Evolutionary conservation across 2,113 vertebrate genomes (phyloP).

Genomic region (Malurus melanocephalus): DNA sequence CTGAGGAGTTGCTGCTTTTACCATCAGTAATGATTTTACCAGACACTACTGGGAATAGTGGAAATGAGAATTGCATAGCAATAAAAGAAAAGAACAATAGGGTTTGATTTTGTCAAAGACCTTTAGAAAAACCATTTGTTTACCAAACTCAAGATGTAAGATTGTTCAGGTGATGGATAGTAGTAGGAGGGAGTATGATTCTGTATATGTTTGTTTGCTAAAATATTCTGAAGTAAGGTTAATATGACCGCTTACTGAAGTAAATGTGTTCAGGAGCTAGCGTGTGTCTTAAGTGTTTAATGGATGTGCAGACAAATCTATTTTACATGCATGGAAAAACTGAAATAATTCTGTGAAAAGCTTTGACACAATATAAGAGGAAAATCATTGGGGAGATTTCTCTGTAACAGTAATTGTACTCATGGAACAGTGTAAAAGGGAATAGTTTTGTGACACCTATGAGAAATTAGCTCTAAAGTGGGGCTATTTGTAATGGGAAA

Average conservation of each 20-base stretch:
- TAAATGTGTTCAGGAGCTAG: neutral
- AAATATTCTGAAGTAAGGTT: neutral
- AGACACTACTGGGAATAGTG: neutral
- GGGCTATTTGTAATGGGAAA: neutral
- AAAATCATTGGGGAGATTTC: neutral
- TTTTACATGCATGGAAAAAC: neutral
- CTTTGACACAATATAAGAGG: neutral
- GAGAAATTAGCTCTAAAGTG: neutral
- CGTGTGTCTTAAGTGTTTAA: neutral
- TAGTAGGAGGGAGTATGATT: neutral
- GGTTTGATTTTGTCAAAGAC: neutral
- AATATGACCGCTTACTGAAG: neutral
- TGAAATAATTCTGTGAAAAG: neutral
- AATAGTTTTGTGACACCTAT: neutral
- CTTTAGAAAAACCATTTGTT: neutral
- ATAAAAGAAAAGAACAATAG: neutral
- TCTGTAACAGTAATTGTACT: neutral
- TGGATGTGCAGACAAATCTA: neutral
- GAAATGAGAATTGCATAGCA: neutral
- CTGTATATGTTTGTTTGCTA: neutral
- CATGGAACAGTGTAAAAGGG: neutral
- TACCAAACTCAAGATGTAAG: neutral
- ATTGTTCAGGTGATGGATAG: neutral
- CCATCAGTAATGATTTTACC: neutral
- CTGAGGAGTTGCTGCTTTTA: neutral